phyloP scores from a whole-genome alignment of 2,113 vertebrate species.

The sheep (Ovis aries) region DNA sequence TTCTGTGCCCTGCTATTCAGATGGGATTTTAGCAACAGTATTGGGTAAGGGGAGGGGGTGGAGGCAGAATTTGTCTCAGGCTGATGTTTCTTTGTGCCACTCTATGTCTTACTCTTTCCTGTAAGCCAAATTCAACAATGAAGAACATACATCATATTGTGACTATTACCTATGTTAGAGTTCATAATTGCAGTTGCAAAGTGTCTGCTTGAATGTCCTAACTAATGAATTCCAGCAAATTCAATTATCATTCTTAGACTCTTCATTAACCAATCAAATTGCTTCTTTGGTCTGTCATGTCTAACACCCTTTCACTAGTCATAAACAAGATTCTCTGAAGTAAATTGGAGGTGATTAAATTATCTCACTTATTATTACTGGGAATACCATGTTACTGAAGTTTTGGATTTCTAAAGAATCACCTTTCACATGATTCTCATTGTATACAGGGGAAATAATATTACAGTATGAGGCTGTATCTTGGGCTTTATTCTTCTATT shows the following conservation, averaged over 20 bases:
- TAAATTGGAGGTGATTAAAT: conserved; percentile 31
- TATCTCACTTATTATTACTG: conserved; percentile 19
- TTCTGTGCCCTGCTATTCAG: conserved; percentile 55
- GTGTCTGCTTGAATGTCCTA: conserved; percentile 62
- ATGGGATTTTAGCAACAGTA: conserved; percentile 55
- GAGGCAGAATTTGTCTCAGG: background rate
- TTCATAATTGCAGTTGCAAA: conserved; percentile 45
- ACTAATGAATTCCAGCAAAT: conserved; percentile 57
- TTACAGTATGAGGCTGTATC: background rate
- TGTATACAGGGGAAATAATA: background rate
- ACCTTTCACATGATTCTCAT: background rate
- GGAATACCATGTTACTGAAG: background rate
- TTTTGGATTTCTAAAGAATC: conserved; percentile 32
- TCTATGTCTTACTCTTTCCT: background rate
- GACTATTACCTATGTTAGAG: conserved; percentile 31
- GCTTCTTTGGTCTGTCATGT: conserved; percentile 49
- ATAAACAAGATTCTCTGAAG: conserved; percentile 38
- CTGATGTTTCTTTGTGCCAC: background rate
- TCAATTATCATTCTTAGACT: conserved; percentile 54
- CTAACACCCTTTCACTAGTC: background rate
- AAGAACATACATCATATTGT: background rate
- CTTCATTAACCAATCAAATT: conserved; percentile 57
- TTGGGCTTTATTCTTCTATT: background rate
- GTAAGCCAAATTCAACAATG: background rate
- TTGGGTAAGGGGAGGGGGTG: background rate